Evolutionary conservation across 2,888 invertebrate genomes (phyloP).

Genomic region (Adelphocoris suturalis): DNA sequence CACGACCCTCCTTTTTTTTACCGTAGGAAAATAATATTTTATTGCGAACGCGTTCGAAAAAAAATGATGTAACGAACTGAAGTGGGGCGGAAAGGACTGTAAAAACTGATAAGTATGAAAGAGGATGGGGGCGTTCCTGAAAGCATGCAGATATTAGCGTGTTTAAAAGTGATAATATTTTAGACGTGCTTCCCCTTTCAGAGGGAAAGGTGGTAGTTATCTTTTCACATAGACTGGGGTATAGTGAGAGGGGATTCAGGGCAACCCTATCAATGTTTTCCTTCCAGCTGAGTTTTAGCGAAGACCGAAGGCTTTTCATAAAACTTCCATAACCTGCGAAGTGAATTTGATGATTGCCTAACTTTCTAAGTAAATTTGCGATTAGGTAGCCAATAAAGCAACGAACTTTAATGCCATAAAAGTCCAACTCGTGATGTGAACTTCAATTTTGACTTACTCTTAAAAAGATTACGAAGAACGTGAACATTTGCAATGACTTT

Average conservation of each 20-base stretch:
- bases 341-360: too few relatives aligned
- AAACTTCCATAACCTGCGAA: too few relatives aligned
- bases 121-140: background rate
- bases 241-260: background rate
- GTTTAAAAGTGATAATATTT: slow-evolving; percentile 59
- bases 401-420: too few relatives aligned
- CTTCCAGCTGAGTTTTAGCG: background rate
- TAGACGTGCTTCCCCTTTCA: background rate
- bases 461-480: too few relatives aligned
- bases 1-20: background rate
- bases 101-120: slow-evolving; percentile 22
- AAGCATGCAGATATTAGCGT: slow-evolving; percentile 59
- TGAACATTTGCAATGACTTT: too few relatives aligned
- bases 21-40: background rate
- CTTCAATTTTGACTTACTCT: too few relatives aligned
- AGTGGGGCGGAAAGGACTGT: slow-evolving; percentile 6
- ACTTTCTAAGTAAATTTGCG: too few relatives aligned
- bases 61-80: background rate
- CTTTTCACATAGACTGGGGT: slow-evolving; percentile 30
- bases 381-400: too few relatives aligned
- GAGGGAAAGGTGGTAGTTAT: slow-evolving; percentile 48
- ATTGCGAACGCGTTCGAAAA: background rate
- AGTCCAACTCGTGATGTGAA: too few relatives aligned
- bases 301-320: background rate
- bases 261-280: background rate